Evolutionary conservation across 2,113 vertebrate genomes (phyloP).

Genomic region (Echinops telfairi): DNA sequence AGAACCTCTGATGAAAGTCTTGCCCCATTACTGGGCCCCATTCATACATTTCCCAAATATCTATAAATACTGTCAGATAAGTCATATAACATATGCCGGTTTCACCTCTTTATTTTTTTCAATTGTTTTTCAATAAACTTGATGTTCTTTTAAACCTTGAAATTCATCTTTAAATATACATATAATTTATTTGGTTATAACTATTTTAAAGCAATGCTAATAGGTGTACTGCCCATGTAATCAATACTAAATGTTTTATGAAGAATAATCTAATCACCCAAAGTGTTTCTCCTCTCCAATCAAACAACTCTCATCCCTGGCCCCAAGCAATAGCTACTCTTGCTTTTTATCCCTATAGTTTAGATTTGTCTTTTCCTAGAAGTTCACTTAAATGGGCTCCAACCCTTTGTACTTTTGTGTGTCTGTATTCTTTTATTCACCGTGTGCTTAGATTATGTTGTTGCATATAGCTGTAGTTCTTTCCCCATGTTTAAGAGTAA

Average conservation of each 20-base stretch:
- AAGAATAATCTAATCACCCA: background rate
- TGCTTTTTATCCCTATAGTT: background rate
- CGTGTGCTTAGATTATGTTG: background rate
- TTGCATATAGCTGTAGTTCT: background rate
- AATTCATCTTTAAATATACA: background rate
- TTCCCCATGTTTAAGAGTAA: background rate
- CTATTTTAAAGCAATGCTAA: background rate
- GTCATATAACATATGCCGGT: background rate
- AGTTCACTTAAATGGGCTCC: background rate
- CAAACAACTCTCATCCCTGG: background rate
- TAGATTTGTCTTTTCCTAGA: background rate
- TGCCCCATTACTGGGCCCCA: background rate
- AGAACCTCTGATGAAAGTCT: background rate
- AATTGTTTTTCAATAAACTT: background rate
- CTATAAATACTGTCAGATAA: background rate
- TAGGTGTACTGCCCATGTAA: background rate
- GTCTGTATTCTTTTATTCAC: background rate
- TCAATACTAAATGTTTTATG: background rate
- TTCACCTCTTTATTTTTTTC: background rate
- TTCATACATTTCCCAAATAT: background rate
- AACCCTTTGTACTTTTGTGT: background rate
- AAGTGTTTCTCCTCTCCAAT: background rate
- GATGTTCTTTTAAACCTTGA: background rate
- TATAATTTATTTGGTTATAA: background rate
- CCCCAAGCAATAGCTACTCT: background rate